Percentiles rank a stretch among this genome's conserved stretches.
Conservation (phyloP, 1,140 invertebrate species). For the Delia radicum region DNA sequence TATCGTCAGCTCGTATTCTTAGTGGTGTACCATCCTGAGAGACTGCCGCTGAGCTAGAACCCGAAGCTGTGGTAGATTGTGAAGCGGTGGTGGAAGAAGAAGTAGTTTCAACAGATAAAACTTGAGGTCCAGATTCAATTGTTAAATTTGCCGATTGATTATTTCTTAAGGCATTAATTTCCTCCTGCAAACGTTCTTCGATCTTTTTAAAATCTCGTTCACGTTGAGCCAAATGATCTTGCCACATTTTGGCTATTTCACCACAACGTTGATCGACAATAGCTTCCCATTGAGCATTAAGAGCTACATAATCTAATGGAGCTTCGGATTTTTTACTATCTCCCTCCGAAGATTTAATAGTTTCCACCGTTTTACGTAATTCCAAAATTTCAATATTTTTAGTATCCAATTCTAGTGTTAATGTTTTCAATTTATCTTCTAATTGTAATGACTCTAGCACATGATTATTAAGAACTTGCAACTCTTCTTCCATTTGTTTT, state of each 20-base stretch:
- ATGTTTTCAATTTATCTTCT: constrained; percentile 50
- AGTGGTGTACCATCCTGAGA: constrained; percentile 28
- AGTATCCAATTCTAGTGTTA: constrained; percentile 45
- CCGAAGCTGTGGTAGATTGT: constrained; percentile 9
- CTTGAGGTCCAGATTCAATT: not conserved
- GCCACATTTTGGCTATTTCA: constrained; percentile 67
- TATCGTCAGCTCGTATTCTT: constrained; percentile 33
- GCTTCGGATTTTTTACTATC: constrained; percentile 41
- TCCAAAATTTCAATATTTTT: constrained; percentile 51
- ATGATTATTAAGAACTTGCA: constrained; percentile 53
- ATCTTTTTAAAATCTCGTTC: constrained; percentile 62
- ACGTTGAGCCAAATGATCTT: constrained; percentile 62
- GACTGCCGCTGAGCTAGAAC: not conserved
- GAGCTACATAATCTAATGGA: constrained; percentile 30
- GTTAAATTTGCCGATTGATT: constrained; percentile 8
- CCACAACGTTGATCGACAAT: constrained; percentile 64
- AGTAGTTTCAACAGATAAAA: constrained; percentile 2
- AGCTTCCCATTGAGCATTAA: constrained; percentile 56
- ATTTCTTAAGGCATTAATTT: constrained; percentile 49
- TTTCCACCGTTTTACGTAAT: constrained; percentile 40
- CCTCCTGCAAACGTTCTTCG: constrained; percentile 57
- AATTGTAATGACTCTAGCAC: constrained; percentile 45
- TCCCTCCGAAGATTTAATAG: constrained; percentile 32
- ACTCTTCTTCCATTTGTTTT: constrained; percentile 49
- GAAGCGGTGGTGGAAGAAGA: constrained; percentile 25